Conservation (phyloP, 2,113 vertebrate genomes). For the Phaetusa simplex region DNA sequence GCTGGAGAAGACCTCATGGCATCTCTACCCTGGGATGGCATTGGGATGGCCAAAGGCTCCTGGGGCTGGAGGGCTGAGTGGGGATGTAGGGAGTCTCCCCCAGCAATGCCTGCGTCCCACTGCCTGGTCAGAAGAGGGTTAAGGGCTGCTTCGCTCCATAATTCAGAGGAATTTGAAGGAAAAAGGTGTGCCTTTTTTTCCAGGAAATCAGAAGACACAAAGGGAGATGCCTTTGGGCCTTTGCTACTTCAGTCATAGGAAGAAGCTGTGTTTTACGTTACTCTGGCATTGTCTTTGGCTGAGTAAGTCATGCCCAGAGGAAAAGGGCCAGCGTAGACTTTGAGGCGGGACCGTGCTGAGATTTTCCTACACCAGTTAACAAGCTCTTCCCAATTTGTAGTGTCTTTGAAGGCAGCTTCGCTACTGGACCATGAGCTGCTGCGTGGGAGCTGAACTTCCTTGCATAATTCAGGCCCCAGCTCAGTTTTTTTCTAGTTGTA, state of each 20-base stretch:
- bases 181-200: background rate
- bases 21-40: background rate
- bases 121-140: background rate
- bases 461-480: background rate
- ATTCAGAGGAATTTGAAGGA: background rate
- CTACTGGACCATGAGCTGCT: background rate
- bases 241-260: background rate
- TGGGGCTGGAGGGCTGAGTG: background rate
- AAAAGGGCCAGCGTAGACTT: background rate
- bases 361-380: background rate
- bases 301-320: background rate
- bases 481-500: background rate
- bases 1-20: background rate
- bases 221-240: background rate
- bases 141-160: background rate
- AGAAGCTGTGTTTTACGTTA: background rate
- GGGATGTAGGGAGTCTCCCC: background rate
- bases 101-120: background rate
- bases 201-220: conserved; percentile 16
- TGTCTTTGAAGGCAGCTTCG: background rate
- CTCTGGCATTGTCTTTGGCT: background rate
- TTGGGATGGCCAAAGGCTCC: background rate
- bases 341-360: accelerated
- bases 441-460: background rate
- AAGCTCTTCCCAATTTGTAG: background rate